These are phyloP conservation scores for Lasioglossum oenotherae DNA, from an alignment of 2,888 invertebrate genomes.

Conservation along the genomic window DNA sequence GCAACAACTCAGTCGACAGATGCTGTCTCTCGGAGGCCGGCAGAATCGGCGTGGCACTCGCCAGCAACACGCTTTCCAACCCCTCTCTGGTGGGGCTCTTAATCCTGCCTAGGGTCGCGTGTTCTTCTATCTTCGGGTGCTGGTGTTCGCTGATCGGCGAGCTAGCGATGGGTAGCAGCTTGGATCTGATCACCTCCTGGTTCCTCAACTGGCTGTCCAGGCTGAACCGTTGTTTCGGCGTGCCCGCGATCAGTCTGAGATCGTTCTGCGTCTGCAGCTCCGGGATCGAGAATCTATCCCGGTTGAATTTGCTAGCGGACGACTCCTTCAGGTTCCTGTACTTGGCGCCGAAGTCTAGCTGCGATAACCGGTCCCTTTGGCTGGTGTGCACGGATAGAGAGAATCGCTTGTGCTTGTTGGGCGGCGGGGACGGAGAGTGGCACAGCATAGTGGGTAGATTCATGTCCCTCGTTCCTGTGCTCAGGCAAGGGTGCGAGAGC, in stretches of 20 bases:
- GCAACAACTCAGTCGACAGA: conserved; percentile 52
- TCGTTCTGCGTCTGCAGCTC: conserved; percentile 81
- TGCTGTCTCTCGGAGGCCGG: conserved; percentile 72
- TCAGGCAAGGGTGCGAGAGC: conserved; percentile 80
- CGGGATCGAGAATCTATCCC: conserved; percentile 81
- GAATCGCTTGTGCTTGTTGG: conserved; percentile 76
- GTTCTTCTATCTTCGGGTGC: conserved; percentile 61
- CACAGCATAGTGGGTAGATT: conserved; percentile 53
- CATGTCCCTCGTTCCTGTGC: conserved; percentile 54
- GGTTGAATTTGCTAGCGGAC: conserved; percentile 74
- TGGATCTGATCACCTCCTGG: conserved; percentile 75
- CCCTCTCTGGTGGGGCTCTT: conserved; percentile 71
- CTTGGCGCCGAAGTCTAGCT: conserved; percentile 78
- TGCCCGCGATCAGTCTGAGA: conserved; percentile 78
- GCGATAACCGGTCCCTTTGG: conserved; percentile 77
- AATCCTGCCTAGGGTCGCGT: conserved; percentile 7
- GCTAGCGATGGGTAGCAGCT: conserved; percentile 79
- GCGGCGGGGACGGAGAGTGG: conserved; percentile 66
- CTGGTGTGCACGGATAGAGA: conserved; percentile 70
- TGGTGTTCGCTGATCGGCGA: conserved; percentile 79
- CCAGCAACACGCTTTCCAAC: conserved; percentile 76
- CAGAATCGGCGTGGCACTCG: conserved; percentile 78
- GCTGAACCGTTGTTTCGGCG: conserved; percentile 80
- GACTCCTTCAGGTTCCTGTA: conserved; percentile 72
- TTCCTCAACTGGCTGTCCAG: conserved; percentile 79